A percentile compares a stretch with the other conserved stretches of the same genome.
These are phyloP conservation scores for Enteromius paludinosus DNA, from an alignment of 2,797 vertebrate species.

Conservation along the genomic window DNA sequence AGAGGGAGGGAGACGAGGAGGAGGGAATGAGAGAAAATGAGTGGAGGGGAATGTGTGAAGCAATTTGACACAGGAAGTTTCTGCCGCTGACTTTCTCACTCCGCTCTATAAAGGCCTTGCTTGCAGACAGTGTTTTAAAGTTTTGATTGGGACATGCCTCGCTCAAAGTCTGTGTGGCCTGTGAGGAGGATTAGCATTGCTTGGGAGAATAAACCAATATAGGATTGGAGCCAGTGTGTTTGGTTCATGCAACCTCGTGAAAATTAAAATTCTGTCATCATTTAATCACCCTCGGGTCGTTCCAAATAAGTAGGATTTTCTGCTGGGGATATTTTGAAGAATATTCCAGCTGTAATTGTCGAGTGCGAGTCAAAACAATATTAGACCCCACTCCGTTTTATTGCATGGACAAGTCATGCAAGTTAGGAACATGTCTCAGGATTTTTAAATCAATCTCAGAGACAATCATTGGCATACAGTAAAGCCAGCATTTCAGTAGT, in stretches of 20 bases:
- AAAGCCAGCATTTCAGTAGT: not conserved
- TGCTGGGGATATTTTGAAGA: not conserved
- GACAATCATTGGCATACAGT: not conserved
- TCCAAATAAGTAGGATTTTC: not conserved
- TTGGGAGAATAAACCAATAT: slow-evolving; percentile 31
- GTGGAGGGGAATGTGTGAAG: slow-evolving; percentile 79
- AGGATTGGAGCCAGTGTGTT: not conserved
- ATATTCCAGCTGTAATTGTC: not conserved
- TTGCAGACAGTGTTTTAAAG: slow-evolving; percentile 41
- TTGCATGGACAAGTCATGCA: not conserved
- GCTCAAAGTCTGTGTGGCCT: slow-evolving; percentile 11
- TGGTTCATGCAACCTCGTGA: not conserved
- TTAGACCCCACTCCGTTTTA: no score
- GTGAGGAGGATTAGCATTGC: slow-evolving; percentile 20
- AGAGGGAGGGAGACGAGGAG: slow-evolving; percentile 68
- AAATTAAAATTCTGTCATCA: not conserved
- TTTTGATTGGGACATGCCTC: slow-evolving; percentile 13
- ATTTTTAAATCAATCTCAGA: not conserved
- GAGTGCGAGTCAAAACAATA: not conserved
- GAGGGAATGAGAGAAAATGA: slow-evolving; percentile 65
- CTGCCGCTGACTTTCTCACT: slow-evolving; percentile 63
- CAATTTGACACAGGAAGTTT: slow-evolving; percentile 79
- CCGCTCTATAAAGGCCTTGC: slow-evolving; percentile 69
- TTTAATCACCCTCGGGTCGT: not conserved
- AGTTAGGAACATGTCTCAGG: not conserved